A percentile compares a stretch with the other conserved stretches of the same genome.
Conservation (phyloP, 2,888 invertebrate genomes). For the Saturnia pavonia region DNA sequence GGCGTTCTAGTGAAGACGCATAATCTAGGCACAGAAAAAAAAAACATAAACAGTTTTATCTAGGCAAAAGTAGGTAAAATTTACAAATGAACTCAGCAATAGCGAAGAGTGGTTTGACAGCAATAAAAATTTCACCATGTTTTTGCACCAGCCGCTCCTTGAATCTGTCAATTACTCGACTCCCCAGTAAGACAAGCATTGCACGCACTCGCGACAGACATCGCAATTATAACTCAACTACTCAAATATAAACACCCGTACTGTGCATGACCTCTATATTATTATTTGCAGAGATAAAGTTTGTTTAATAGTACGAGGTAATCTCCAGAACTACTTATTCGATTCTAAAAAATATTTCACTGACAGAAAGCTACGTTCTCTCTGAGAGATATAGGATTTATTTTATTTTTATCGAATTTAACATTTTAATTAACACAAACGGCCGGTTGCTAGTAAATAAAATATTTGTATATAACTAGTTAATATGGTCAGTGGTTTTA, state of each 20-base stretch:
- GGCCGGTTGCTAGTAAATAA: too few species aligned
- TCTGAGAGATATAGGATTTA: too few species aligned
- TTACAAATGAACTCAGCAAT: conserved; percentile 16
- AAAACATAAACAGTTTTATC: background rate
- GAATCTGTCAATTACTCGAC: conserved; percentile 66
- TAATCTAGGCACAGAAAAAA: background rate
- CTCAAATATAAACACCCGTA: conserved; percentile 24
- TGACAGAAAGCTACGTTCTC: too few species aligned
- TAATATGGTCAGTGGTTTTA: too few species aligned
- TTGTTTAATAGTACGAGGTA: too few species aligned
- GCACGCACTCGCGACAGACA: conserved; percentile 49
- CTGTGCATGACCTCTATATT: background rate
- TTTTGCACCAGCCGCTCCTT: conserved; percentile 69
- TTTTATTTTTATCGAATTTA: too few species aligned
- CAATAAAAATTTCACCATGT: conserved; percentile 72
- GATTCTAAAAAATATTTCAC: too few species aligned
- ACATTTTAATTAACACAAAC: too few species aligned
- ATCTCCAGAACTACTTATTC: too few species aligned
- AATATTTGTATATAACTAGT: too few species aligned
- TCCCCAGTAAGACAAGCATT: conserved; percentile 59
- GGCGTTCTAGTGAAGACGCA: background rate
- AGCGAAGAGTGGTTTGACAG: conserved; percentile 64
- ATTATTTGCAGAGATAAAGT: too few species aligned
- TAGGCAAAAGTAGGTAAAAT: background rate
- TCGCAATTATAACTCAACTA: conserved; percentile 40